Evolutionary conservation across 2,797 vertebrate species (phyloP).

Genomic region (Microctenopoma lineatum): DNA sequence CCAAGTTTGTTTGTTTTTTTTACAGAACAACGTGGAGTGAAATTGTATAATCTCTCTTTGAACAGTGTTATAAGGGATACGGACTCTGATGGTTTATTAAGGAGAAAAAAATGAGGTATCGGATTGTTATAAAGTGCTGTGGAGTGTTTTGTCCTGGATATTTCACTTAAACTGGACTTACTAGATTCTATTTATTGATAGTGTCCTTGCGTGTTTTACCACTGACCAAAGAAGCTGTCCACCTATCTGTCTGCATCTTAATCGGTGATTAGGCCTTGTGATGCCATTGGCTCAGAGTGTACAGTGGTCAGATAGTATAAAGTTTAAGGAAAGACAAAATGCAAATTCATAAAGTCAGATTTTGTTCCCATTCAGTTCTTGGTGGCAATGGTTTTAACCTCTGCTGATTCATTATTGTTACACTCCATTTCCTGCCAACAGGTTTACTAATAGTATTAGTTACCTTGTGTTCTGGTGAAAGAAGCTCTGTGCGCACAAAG

Average conservation of each 20-base stretch:
- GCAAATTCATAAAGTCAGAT: constrained; percentile 5
- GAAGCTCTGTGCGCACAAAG: constrained; percentile 59
- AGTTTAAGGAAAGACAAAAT: constrained; percentile 5
- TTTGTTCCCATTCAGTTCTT: constrained; percentile 12
- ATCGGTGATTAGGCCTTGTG: background rate
- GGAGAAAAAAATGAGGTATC: background rate
- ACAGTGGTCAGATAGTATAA: constrained; percentile 1
- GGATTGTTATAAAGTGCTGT: background rate
- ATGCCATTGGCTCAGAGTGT: constrained; percentile 2
- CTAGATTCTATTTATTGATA: too few species aligned
- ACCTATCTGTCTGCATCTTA: background rate
- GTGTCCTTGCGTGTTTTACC: too few species aligned
- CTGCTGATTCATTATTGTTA: constrained; percentile 31
- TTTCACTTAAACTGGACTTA: background rate
- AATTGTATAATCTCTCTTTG: background rate
- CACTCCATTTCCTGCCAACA: constrained; percentile 26
- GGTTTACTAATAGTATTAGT: constrained; percentile 57
- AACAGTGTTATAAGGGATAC: background rate
- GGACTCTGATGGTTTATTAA: background rate
- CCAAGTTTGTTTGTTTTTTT: too few species aligned
- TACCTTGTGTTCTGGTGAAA: constrained; percentile 34
- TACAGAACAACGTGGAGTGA: background rate
- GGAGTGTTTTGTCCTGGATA: background rate
- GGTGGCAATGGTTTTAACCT: constrained; percentile 13
- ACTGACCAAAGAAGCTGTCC: background rate